Conservation (phyloP, 1,140 invertebrate genomes). For the Drosophila ironensis region DNA sequence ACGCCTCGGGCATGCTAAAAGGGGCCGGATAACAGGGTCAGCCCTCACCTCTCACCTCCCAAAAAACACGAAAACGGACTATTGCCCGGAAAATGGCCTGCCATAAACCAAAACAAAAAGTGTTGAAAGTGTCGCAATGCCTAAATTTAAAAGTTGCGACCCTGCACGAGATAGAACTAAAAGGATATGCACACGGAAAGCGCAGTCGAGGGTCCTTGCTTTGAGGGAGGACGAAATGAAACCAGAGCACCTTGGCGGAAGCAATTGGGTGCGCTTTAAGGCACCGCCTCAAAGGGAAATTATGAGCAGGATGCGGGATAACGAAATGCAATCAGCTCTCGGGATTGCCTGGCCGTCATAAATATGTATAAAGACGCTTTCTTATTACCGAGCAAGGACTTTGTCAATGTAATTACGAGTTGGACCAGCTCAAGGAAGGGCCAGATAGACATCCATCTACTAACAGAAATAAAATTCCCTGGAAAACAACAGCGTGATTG, state of each 20-base stretch:
- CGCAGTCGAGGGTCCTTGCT: constrained; percentile 33
- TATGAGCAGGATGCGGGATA: constrained; percentile 5
- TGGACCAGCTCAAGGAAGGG: background rate
- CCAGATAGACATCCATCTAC: no score
- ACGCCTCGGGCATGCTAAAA: constrained; percentile 59
- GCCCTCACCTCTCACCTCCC: no score
- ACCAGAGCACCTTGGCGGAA: constrained; percentile 21
- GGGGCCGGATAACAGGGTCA: constrained; percentile 42
- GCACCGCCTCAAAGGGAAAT: constrained; percentile 22
- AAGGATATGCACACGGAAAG: constrained; percentile 22
- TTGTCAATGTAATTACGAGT: background rate
- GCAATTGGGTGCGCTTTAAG: constrained; percentile 42
- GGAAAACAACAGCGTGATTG: no score
- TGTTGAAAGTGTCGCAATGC: constrained; percentile 62
- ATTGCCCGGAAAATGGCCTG: background rate
- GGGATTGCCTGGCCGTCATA: constrained; percentile 16
- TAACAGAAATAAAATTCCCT: no score
- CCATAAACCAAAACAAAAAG: constrained; percentile 64
- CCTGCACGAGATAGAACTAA: constrained; percentile 51
- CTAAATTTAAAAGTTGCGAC: constrained; percentile 65
- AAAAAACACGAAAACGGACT: no score
- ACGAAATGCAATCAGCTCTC: constrained; percentile 36
- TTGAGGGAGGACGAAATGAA: constrained; percentile 32
- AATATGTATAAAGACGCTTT: constrained; percentile 24
- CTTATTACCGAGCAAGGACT: constrained; percentile 10